Evolutionary conservation across 2,888 invertebrate genomes (phyloP).

Genomic region (Elysia crispata): DNA sequence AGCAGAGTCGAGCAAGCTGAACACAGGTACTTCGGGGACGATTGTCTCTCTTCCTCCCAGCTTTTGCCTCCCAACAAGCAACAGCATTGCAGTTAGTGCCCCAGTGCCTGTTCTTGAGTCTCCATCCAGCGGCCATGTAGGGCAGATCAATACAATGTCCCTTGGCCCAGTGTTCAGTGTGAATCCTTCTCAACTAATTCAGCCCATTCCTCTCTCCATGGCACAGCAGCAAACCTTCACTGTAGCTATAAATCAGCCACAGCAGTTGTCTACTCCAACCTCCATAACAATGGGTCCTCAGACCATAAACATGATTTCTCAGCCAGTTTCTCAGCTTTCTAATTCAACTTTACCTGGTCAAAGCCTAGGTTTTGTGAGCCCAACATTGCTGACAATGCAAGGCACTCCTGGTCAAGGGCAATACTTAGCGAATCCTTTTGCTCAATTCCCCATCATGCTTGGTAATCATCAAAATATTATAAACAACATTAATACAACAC

Average conservation of each 20-base stretch:
- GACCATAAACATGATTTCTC: background rate
- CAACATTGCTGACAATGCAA: conserved; percentile 51
- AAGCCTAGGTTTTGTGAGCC: conserved; percentile 42
- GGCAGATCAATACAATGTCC: conserved; percentile 40
- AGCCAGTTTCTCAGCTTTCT: conserved; percentile 42
- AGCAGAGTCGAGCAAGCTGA: conserved; percentile 36
- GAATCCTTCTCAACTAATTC: conserved; percentile 48
- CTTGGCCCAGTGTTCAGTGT: conserved; percentile 46
- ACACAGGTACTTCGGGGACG: conserved; percentile 35
- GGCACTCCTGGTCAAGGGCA: conserved; percentile 47
- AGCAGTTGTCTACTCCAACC: conserved; percentile 10
- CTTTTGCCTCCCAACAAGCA: conserved; percentile 51
- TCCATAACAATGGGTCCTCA: conserved; percentile 5
- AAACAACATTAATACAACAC: conserved; percentile 49
- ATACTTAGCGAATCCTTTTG: conserved; percentile 50
- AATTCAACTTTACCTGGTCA: conserved; percentile 38
- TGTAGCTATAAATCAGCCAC: conserved; percentile 45
- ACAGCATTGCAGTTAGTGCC: conserved; percentile 18
- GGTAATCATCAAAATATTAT: conserved; percentile 53
- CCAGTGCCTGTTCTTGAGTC: conserved; percentile 32
- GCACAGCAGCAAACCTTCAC: conserved; percentile 51
- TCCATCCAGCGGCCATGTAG: background rate
- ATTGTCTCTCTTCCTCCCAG: conserved; percentile 53
- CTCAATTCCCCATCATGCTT: conserved; percentile 55
- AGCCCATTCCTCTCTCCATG: conserved; percentile 53